Percentiles rank a stretch among this genome's conserved stretches.
phyloP scores from a whole-genome alignment of 1,140 invertebrate genomes.

The Papilio machaon region DNA sequence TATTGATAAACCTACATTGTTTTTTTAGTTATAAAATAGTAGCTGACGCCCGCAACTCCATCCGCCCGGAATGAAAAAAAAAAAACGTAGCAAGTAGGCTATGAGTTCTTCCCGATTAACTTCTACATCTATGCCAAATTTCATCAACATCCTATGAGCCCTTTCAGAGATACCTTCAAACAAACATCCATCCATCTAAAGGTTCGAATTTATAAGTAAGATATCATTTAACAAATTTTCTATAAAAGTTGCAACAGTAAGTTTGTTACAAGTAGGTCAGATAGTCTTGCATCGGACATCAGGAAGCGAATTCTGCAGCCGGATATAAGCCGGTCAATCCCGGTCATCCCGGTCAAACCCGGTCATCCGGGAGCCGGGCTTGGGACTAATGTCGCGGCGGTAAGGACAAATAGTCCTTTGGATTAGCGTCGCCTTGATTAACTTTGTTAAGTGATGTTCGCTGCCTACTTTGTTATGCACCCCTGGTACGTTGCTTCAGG shows the following conservation, averaged over 20 bases:
- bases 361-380: conserved; percentile 51
- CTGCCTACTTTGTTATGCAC: conserved; percentile 66
- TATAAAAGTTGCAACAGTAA: background rate
- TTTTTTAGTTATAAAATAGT: too few species aligned
- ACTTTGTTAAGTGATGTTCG: conserved; percentile 61
- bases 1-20: too few species aligned
- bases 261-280: conserved; percentile 25
- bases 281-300: conserved; percentile 47
- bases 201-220: too few species aligned
- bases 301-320: conserved; percentile 54
- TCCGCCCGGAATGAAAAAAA: too few species aligned
- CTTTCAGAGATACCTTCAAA: too few species aligned
- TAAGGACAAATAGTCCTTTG: conserved; percentile 68
- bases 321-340: conserved; percentile 62
- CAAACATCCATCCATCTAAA: too few species aligned
- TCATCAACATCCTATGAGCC: too few species aligned
- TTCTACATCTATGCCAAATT: too few species aligned
- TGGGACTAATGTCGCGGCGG: conserved; percentile 71
- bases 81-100: too few species aligned
- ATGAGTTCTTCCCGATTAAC: too few species aligned
- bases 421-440: conserved; percentile 75
- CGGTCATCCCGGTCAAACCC: conserved; percentile 54
- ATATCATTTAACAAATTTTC: background rate
- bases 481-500: conserved; percentile 53
- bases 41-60: too few species aligned